Evolutionary conservation across 2,797 vertebrate species (phyloP).

Genomic region (Sparidentex hasta): DNA sequence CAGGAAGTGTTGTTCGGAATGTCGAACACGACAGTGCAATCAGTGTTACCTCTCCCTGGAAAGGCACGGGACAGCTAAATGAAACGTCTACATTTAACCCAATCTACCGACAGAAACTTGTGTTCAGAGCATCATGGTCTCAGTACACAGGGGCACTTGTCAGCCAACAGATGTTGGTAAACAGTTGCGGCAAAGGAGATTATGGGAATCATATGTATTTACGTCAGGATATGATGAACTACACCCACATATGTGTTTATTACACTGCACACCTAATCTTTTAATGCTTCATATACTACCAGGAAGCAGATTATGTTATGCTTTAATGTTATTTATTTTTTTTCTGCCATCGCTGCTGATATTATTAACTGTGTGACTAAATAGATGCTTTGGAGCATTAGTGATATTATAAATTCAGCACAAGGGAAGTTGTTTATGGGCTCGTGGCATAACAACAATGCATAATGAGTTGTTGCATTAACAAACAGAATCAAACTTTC

Average conservation of each 20-base stretch:
- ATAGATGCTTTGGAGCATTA: conserved; percentile 12
- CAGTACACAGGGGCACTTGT: neutral
- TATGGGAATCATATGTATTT: conserved; percentile 57
- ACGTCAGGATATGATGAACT: conserved; percentile 45
- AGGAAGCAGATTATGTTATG: conserved; percentile 10
- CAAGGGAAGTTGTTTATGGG: conserved; percentile 1
- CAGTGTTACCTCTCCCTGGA: neutral
- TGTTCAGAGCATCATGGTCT: conserved; percentile 4
- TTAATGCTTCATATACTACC: conserved; percentile 25
- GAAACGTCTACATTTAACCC: neutral
- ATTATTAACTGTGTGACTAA: conserved; percentile 24
- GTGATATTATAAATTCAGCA: neutral
- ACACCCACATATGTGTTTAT: conserved; percentile 36
- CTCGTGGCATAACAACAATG: neutral
- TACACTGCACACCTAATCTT: conserved; percentile 38
- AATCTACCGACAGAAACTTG: neutral
- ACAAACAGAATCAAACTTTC: neutral
- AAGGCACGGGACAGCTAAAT: neutral
- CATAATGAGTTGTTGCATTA: neutral
- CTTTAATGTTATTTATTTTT: conserved; percentile 8
- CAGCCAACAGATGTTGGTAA: conserved; percentile 46
- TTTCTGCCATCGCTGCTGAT: neutral
- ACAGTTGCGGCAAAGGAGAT: conserved; percentile 42
- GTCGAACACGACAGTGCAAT: neutral
- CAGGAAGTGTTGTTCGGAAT: neutral